These are phyloP conservation scores for Agapostemon virescens DNA, from an alignment of 2,888 invertebrate species.

Conservation along the genomic window DNA sequence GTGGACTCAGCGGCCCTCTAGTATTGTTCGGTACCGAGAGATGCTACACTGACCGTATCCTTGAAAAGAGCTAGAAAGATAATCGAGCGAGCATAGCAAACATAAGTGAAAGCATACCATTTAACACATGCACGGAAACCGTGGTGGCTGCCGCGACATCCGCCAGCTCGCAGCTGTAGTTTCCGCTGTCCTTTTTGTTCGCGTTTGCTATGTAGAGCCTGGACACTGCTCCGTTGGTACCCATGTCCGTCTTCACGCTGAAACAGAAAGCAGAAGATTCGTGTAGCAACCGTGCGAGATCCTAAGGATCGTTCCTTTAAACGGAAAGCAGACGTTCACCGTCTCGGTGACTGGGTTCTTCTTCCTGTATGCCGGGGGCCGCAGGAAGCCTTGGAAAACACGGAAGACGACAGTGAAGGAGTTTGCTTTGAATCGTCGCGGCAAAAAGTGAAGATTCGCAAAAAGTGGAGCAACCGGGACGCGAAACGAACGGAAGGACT, in stretches of 20 bases:
- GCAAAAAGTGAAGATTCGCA: constrained; percentile 12
- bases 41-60: not conserved
- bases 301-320: constrained; percentile 4
- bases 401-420: constrained; percentile 16
- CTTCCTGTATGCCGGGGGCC: not conserved
- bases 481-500: constrained; percentile 16
- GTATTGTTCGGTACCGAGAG: too few species aligned
- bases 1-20: too few species aligned
- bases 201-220: constrained; percentile 91
- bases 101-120: constrained; percentile 82
- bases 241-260: constrained; percentile 91
- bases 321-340: constrained; percentile 28
- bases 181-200: constrained; percentile 89
- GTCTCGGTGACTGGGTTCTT: constrained; percentile 20
- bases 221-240: constrained; percentile 87
- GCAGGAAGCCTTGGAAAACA: constrained; percentile 10
- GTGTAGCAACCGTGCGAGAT: constrained; percentile 9
- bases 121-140: constrained; percentile 88
- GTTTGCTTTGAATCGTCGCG: constrained; percentile 13
- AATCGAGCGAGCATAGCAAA: not conserved
- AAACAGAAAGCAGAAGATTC: constrained; percentile 70
- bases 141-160: constrained; percentile 86
- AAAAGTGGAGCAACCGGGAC: constrained; percentile 11
- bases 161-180: constrained; percentile 89
- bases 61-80: not conserved